Evolutionary conservation across 2,113 vertebrate genomes (phyloP).

Genomic region (Sorex araneus): DNA sequence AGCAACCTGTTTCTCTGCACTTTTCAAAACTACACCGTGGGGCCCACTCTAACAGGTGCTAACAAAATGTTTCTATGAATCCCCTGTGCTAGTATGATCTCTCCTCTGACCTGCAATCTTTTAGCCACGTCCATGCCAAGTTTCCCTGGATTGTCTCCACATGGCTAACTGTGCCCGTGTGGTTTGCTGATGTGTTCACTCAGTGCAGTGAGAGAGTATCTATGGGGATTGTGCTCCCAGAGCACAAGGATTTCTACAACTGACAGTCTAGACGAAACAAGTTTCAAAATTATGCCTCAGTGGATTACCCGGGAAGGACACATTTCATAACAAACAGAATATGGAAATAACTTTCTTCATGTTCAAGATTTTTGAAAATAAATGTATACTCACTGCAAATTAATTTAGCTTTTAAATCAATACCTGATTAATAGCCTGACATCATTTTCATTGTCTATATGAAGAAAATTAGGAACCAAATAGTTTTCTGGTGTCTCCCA

Average conservation of each 20-base stretch:
- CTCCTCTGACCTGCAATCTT: background rate
- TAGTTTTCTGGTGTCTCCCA: background rate
- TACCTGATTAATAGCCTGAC: background rate
- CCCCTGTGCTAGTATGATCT: background rate
- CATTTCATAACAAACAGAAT: background rate
- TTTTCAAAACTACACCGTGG: slow-evolving; percentile 26
- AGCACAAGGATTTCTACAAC: background rate
- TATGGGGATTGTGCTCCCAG: background rate
- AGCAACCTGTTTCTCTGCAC: background rate
- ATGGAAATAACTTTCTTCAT: background rate
- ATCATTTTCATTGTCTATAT: slow-evolving; percentile 6
- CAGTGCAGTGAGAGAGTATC: background rate
- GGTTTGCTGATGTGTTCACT: background rate
- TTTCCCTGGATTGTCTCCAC: background rate
- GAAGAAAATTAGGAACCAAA: slow-evolving; percentile 28
- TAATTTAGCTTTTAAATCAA: slow-evolving; percentile 57
- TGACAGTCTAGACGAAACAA: background rate
- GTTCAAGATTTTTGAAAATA: slow-evolving; percentile 24
- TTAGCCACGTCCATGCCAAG: background rate
- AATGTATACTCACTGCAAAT: background rate
- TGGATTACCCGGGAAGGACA: background rate
- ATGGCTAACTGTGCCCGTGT: background rate
- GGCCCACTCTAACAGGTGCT: background rate
- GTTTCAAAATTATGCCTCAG: slow-evolving; percentile 9
- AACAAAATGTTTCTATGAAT: background rate